Evolutionary conservation across 2,888 invertebrate genomes (phyloP).

Genomic region (Pammene fasciana): DNA sequence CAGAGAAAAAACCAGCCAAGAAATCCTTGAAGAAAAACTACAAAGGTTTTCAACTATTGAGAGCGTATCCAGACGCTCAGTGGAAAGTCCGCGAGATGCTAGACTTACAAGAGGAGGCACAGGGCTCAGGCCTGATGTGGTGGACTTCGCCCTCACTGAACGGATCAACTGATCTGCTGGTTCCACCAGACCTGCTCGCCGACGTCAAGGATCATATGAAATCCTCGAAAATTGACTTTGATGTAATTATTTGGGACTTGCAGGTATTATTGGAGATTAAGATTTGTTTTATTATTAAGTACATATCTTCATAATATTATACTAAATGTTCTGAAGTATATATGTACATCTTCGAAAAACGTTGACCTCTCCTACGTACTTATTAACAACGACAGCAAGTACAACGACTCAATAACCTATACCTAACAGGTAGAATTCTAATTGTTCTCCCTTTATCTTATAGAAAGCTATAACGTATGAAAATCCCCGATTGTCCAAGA

Average conservation of each 20-base stretch:
- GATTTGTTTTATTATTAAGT: not conserved
- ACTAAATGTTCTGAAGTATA: no score
- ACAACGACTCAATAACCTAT: no score
- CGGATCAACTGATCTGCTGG: constrained; percentile 87
- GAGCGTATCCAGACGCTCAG: constrained; percentile 69
- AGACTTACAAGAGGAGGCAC: constrained; percentile 76
- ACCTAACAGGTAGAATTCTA: not conserved
- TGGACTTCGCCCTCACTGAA: constrained; percentile 77
- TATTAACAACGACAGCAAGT: no score
- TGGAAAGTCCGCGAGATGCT: constrained; percentile 77
- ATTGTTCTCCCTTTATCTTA: constrained; percentile 28
- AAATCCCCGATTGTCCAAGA: constrained; percentile 85
- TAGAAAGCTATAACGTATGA: constrained; percentile 87
- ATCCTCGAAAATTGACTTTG: constrained; percentile 85
- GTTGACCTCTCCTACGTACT: no score
- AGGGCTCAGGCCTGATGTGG: constrained; percentile 79
- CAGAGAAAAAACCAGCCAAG: constrained; percentile 67
- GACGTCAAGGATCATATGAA: constrained; percentile 85
- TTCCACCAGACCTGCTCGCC: constrained; percentile 86
- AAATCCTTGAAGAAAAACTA: constrained; percentile 77
- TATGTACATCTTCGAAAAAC: no score
- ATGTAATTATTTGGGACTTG: constrained; percentile 88
- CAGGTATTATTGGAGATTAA: constrained; percentile 74
- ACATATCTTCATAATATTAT: no score
- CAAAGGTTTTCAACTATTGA: constrained; percentile 81